These are phyloP conservation scores for Patiria pectinifera DNA, from an alignment of 53 echinoderm and acorn worm species.

Conservation along the genomic window DNA sequence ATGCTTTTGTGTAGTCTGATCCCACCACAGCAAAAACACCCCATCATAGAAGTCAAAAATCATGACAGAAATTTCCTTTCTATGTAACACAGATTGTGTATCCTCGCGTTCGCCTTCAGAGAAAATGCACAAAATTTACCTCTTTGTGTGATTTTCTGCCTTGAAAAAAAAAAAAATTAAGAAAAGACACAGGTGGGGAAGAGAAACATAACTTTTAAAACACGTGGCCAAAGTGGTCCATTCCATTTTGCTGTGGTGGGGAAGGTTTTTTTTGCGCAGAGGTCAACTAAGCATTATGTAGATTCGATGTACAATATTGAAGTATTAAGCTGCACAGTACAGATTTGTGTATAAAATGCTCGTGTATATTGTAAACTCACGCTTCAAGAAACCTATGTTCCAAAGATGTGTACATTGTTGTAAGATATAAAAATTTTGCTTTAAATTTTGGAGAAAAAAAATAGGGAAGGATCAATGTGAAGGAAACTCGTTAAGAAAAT, in stretches of 20 bases:
- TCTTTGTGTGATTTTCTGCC: too few relatives aligned
- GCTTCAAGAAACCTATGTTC: neutral
- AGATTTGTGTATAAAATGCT: neutral
- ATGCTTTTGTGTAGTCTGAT: neutral
- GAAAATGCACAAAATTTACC: too few relatives aligned
- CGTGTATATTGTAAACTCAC: neutral
- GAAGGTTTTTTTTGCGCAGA: neutral
- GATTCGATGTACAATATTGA: neutral
- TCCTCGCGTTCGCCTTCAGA: too few relatives aligned
- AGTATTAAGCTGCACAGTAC: neutral
- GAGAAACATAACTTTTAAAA: neutral
- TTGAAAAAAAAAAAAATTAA: too few relatives aligned
- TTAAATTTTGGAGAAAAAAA: neutral
- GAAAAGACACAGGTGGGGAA: too few relatives aligned
- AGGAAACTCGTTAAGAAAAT: neutral
- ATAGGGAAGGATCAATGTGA: neutral
- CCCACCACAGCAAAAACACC: too few relatives aligned
- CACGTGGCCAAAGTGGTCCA: neutral
- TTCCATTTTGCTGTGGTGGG: slow-evolving; percentile 3
- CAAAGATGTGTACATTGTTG: slow-evolving; percentile 50
- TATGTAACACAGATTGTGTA: too few relatives aligned
- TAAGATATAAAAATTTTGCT: slow-evolving; percentile 18
- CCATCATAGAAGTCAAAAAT: too few relatives aligned
- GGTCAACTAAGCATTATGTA: neutral
- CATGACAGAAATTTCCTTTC: too few relatives aligned